These are phyloP conservation scores for Intellagama lesueurii DNA, from an alignment of 2,797 vertebrate genomes.

Conservation along the genomic window DNA sequence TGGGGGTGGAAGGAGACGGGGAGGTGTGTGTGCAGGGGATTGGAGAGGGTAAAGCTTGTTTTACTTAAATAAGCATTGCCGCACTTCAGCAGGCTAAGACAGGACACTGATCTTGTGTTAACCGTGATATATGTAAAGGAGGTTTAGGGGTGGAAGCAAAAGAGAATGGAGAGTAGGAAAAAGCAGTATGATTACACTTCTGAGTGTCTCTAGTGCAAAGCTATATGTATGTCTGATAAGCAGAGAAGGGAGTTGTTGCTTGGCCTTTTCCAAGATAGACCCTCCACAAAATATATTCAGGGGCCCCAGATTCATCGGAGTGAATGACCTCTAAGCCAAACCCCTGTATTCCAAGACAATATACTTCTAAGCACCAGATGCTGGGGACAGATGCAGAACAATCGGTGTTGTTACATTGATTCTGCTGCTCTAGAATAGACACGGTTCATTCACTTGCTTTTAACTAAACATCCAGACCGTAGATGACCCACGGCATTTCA, in stretches of 20 bases:
- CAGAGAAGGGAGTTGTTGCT: background rate
- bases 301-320: background rate
- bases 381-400: background rate
- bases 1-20: background rate
- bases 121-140: background rate
- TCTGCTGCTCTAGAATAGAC: background rate
- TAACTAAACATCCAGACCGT: background rate
- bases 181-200: background rate
- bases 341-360: background rate
- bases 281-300: background rate
- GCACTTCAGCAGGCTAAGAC: constrained; percentile 19
- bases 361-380: background rate
- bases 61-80: constrained; percentile 47
- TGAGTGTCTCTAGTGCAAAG: background rate
- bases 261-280: background rate
- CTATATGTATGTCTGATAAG: background rate
- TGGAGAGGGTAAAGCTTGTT: constrained; percentile 29
- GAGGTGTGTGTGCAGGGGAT: background rate
- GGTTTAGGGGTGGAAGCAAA: background rate
- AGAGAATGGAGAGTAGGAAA: background rate
- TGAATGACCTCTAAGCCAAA: background rate
- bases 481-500: background rate
- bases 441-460: background rate
- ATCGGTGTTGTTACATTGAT: background rate
- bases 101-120: constrained; percentile 10